Conservation (phyloP, 2,113 vertebrate species). For the Silurus asotus region DNA sequence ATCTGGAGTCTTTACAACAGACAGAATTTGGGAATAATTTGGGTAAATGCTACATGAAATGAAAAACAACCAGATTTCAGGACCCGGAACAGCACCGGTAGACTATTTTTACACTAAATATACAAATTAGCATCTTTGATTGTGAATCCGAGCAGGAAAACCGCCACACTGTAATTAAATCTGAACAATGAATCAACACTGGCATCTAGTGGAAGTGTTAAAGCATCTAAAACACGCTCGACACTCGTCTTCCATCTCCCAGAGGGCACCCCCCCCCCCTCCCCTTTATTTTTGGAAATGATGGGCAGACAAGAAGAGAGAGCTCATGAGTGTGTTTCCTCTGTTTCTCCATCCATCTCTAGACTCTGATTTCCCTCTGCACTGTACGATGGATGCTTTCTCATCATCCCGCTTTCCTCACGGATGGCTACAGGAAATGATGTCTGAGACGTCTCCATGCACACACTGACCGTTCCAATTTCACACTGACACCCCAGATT, state of each 20-base stretch:
- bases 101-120: neutral
- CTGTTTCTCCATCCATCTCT: slow-evolving; percentile 15
- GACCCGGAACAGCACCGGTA: no score
- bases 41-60: neutral
- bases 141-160: neutral
- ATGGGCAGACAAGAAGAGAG: neutral
- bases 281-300: neutral
- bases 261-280: neutral
- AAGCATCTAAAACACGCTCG: neutral
- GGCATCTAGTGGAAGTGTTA: slow-evolving; percentile 62
- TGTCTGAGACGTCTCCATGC: neutral
- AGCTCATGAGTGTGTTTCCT: neutral
- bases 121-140: no score
- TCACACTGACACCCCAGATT: neutral
- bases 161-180: slow-evolving; percentile 16
- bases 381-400: slow-evolving; percentile 59
- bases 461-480: neutral
- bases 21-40: neutral
- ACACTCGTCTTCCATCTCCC: neutral
- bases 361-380: slow-evolving; percentile 22
- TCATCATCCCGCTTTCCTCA: slow-evolving; percentile 30
- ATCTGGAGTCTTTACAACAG: neutral
- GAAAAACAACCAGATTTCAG: neutral
- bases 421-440: neutral
- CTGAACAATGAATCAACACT: slow-evolving; percentile 55